Base-by-base conservation (phyloP, 35 echinoderm and acorn worm species). In the Apostichopus parvimensis region DNA sequence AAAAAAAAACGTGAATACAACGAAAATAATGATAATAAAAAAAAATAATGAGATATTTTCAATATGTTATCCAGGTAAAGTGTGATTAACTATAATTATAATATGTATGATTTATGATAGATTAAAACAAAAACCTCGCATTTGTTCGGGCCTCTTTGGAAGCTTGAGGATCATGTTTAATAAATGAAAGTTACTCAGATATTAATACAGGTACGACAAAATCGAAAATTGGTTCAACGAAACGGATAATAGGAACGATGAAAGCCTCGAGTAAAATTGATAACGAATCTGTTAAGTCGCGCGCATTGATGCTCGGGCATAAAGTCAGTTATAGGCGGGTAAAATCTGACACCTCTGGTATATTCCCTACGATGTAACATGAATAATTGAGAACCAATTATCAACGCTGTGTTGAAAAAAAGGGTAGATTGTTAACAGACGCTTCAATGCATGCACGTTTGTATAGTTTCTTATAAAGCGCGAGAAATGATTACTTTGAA, bases 121-220 rank as follows among this genome's bases (percentile, higher is more conserved):
- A 20, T 12, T 61, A 61, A 12, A 60, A 12, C 28, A 82, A 24
- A 84, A 75, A 14, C 71, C 20, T 22, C 81, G 55, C 14, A 58
- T 58, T 84, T 84, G 81, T 57, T 58, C 81, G 81, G 57, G 81
- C 54, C 81, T 54, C 81, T 83, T 59, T 59, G 54, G 28, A 75
- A 13, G 57, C 81, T 84, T 84, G 81, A 8, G 58, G 6, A 60
- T 58, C 57, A 84, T 84, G 17, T 84, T 58, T 84, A 55, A 84
- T 84, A 84, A 84, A 84, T 84, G 81, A 75, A 84, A 84, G 11
- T 23, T 84, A 84, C 81, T 84, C 81, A 84, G 81, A 84, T 84
- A 84, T 84, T 84, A 84, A 84, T 84, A 58, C 81, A 84, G 56
- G 81, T 84, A 84, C 21, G 55, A 59, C 20, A 57, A 58, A 58